A percentile compares a stretch with the other conserved stretches of the same genome.
phyloP scores from a whole-genome alignment of 2,113 vertebrate species.

The Tetrao urogallus region DNA sequence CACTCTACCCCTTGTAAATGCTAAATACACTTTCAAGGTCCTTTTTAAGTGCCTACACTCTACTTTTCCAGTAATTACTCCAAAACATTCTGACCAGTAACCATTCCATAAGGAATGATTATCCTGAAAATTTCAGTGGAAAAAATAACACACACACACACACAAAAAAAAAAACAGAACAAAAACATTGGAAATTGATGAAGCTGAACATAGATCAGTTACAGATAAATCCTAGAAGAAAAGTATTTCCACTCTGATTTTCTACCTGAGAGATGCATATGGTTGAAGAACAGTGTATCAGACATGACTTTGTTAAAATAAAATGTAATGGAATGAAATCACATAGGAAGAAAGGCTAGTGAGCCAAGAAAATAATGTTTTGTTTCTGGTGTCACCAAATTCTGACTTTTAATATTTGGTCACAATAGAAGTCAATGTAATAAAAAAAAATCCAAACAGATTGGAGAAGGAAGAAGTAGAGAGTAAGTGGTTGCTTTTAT shows the following conservation, averaged over 20 bases:
- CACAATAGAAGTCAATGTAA: not conserved
- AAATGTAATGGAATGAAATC: not conserved
- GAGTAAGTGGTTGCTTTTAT: not conserved
- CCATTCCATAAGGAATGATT: not conserved
- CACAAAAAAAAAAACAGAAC: no score
- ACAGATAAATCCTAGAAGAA: not conserved
- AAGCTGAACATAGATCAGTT: not conserved
- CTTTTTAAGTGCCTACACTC: not conserved
- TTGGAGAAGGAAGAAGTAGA: not conserved
- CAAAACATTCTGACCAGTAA: not conserved
- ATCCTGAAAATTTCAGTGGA: not conserved
- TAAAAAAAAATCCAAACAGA: not conserved
- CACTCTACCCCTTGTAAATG: not conserved
- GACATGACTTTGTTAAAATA: not conserved
- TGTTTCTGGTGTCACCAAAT: not conserved
- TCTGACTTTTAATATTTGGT: not conserved
- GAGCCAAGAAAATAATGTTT: not conserved
- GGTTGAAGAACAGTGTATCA: not conserved
- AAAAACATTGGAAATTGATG: not conserved
- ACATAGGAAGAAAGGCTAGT: not conserved
- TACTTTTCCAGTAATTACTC: not conserved
- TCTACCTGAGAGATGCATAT: not conserved
- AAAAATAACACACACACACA: rapidly evolving
- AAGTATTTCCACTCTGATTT: not conserved
- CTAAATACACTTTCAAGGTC: not conserved